These are phyloP conservation scores for Toxotes chatareus DNA, from an alignment of 2,113 vertebrate species.

Conservation along the genomic window DNA sequence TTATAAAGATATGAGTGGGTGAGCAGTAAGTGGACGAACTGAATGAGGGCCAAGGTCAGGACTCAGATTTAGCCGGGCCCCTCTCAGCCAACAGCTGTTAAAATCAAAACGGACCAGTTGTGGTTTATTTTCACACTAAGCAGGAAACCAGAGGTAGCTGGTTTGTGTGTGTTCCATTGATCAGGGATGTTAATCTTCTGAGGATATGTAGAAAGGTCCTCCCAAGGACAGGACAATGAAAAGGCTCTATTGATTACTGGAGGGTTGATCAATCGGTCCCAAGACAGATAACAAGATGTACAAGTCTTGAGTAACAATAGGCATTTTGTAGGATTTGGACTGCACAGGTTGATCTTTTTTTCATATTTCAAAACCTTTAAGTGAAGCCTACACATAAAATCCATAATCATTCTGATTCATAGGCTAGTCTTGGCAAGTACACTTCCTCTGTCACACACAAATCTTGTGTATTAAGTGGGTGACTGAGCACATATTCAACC, in stretches of 20 bases:
- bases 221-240: slow-evolving; percentile 78
- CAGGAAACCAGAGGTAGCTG: slow-evolving; percentile 42
- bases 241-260: slow-evolving; percentile 73
- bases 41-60: slow-evolving; percentile 66
- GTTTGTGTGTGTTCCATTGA: slow-evolving; percentile 68
- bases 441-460: slow-evolving; percentile 26
- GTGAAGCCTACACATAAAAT: slow-evolving; percentile 24
- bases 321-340: slow-evolving; percentile 47
- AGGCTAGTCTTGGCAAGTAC: slow-evolving; percentile 21
- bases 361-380: slow-evolving; percentile 18
- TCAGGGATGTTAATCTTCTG: slow-evolving; percentile 77
- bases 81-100: slow-evolving; percentile 73
- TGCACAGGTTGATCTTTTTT: slow-evolving; percentile 34
- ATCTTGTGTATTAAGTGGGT: slow-evolving; percentile 14
- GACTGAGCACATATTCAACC: slow-evolving; percentile 29
- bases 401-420: slow-evolving; percentile 13
- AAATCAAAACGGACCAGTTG: slow-evolving; percentile 64
- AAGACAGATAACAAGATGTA: slow-evolving; percentile 74
- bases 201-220: slow-evolving; percentile 74
- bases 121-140: slow-evolving; percentile 61
- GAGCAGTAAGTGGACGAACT: slow-evolving; percentile 67
- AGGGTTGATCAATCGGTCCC: slow-evolving; percentile 73
- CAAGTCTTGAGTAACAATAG: slow-evolving; percentile 71
- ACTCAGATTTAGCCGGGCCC: slow-evolving; percentile 65
- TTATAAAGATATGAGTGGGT: slow-evolving; percentile 62